Percentiles rank a stretch among this genome's conserved stretches.
phyloP scores from a whole-genome alignment of 2,113 vertebrate species.

The Puffinus mauretanicus region DNA sequence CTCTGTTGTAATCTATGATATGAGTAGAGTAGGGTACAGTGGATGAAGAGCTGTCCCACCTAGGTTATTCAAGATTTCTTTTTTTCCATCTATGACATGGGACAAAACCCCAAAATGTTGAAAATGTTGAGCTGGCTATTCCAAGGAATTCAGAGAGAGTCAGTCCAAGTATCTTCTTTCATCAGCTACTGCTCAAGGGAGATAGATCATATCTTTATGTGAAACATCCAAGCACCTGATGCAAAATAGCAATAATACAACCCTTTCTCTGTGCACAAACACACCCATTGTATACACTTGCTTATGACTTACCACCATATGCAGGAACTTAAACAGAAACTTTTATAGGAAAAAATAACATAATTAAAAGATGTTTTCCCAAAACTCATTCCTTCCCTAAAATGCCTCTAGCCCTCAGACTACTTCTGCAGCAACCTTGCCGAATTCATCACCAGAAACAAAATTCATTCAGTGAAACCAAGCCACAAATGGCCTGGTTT shows the following conservation, averaged over 20 bases:
- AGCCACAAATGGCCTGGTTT: not conserved
- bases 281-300: not conserved
- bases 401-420: not conserved
- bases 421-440: not conserved
- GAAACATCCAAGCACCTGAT: not conserved
- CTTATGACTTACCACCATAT: not conserved
- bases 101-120: not conserved
- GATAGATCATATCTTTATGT: not conserved
- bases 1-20: not conserved
- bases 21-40: not conserved
- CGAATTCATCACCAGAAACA: not conserved
- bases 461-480: not conserved
- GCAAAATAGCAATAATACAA: not conserved
- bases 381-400: not conserved
- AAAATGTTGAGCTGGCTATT: not conserved
- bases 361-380: not conserved
- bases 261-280: not conserved
- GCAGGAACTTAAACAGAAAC: not conserved
- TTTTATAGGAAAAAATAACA: not conserved
- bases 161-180: not conserved
- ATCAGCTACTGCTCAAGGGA: not conserved
- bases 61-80: not conserved
- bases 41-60: not conserved
- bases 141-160: not conserved
- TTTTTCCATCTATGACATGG: not conserved